These are phyloP conservation scores for Guaruba guarouba DNA, from an alignment of 2,113 vertebrate species.

Conservation along the genomic window DNA sequence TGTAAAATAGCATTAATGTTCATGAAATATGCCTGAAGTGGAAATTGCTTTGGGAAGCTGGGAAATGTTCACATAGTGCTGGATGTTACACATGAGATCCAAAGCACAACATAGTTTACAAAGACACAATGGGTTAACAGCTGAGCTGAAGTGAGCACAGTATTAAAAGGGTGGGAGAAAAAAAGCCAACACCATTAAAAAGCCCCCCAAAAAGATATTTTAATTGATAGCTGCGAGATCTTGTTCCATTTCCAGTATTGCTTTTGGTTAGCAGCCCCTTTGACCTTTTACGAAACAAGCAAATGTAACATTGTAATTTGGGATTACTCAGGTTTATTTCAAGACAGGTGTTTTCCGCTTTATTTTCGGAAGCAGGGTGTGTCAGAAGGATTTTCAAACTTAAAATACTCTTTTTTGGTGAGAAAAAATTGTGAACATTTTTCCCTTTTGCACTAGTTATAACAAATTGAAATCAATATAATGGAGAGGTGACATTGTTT, in stretches of 20 bases:
- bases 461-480: background rate
- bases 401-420: accelerated
- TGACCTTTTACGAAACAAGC: background rate
- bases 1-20: conserved; percentile 23
- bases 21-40: conserved; percentile 32
- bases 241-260: background rate
- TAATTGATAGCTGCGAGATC: background rate
- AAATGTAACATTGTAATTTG: background rate
- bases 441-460: background rate
- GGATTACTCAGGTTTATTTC: background rate
- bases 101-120: background rate
- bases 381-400: background rate
- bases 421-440: background rate
- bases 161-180: background rate
- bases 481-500: background rate
- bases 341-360: background rate
- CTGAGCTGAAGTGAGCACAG: background rate
- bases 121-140: background rate
- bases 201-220: background rate
- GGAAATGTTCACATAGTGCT: conserved; percentile 3
- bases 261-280: background rate
- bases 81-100: background rate
- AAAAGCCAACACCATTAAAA: background rate
- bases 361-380: background rate
- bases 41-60: conserved; percentile 56